phyloP scores from a whole-genome alignment of 2,113 vertebrate species.

The Oreochromis aureus region DNA sequence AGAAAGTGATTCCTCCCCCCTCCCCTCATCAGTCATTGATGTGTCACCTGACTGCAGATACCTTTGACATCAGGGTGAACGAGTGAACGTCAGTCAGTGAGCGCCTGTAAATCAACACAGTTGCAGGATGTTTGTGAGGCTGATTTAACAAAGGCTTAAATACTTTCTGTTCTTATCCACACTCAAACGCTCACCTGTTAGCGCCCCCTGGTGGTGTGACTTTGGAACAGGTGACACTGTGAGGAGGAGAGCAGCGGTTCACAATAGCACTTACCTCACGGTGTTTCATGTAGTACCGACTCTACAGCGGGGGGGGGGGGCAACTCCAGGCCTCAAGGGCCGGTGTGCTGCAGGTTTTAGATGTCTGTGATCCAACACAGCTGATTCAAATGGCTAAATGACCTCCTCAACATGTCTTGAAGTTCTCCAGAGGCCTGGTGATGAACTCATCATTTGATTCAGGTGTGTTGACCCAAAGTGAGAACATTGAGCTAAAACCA shows the following conservation, averaged over 20 bases:
- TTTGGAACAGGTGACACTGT: background rate
- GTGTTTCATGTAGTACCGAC: background rate
- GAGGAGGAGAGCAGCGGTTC: background rate
- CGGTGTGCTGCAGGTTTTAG: background rate
- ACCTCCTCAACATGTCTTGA: background rate
- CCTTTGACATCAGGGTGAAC: background rate
- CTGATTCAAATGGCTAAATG: fast-evolving
- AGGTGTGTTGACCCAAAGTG: background rate
- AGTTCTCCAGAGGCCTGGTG: background rate
- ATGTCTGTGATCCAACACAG: fast-evolving
- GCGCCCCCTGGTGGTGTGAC: background rate
- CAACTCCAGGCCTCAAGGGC: fast-evolving
- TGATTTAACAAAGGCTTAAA: background rate
- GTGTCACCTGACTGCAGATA: background rate
- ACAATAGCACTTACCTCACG: background rate
- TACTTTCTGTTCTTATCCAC: background rate
- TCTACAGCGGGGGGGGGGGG: fast-evolving
- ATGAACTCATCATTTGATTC: fast-evolving
- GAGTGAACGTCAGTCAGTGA: background rate
- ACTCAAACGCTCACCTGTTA: background rate
- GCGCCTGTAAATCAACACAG: background rate
- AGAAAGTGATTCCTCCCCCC: background rate
- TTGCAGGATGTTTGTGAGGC: background rate
- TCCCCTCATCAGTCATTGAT: background rate
- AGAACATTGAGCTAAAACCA: background rate